A percentile compares a stretch with the other conserved stretches of the same genome.
These are phyloP conservation scores for Onthophagus sagittarius DNA, from an alignment of 2,888 invertebrate genomes.

Conservation along the genomic window DNA sequence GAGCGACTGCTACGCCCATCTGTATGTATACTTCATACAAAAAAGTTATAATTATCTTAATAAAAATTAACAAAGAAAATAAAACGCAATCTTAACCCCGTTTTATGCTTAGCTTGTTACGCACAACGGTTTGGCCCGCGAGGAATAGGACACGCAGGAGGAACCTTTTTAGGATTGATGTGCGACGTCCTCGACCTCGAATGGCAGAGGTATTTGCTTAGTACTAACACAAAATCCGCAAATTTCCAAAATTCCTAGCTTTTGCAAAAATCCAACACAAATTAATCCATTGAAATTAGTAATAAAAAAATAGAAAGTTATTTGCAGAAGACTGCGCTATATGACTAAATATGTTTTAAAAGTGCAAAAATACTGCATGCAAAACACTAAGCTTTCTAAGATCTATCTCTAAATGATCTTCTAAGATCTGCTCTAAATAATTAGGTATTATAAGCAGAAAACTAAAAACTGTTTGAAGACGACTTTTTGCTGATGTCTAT, in stretches of 20 bases:
- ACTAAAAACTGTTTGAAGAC: too few species aligned
- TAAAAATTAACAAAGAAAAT: neutral
- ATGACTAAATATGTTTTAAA: too few species aligned
- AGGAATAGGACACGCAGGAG: constrained; percentile 90
- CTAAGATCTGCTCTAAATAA: too few species aligned
- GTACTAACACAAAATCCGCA: neutral
- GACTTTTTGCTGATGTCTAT: too few species aligned
- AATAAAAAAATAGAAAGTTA: too few species aligned
- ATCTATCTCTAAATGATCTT: too few species aligned
- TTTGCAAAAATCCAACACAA: neutral
- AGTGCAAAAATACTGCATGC: too few species aligned
- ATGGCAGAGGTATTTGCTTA: constrained; percentile 62
- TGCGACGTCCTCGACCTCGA: constrained; percentile 77
- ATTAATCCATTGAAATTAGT: too few species aligned
- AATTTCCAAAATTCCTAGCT: neutral
- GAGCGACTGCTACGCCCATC: constrained; percentile 81
- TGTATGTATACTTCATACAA: constrained; percentile 56
- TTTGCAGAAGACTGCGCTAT: too few species aligned
- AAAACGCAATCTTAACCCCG: neutral
- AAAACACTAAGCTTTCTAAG: too few species aligned
- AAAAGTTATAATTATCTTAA: too few species aligned
- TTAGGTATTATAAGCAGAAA: too few species aligned
- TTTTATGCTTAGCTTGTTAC: constrained; percentile 73
- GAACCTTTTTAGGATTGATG: constrained; percentile 78
- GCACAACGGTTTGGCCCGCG: constrained; percentile 93